These are phyloP conservation scores for Odontamblyopus lacepedii DNA, from an alignment of 2,797 vertebrate species.

Conservation along the genomic window DNA sequence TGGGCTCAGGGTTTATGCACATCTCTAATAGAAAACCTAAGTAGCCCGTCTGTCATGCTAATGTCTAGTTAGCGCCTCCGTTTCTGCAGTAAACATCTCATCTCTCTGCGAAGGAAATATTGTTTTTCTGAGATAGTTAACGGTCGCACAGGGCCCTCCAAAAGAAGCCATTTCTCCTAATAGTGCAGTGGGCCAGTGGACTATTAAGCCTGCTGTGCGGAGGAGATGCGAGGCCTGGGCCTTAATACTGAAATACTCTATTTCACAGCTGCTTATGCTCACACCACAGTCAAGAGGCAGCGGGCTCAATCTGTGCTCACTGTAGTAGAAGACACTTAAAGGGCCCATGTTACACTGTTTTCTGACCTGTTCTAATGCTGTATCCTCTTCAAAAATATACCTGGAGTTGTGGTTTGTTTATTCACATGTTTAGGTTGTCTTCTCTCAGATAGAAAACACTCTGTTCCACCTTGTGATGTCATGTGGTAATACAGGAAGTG, in stretches of 20 bases:
- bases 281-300: conserved; percentile 11
- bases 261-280: conserved; percentile 9
- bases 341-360: too few species aligned
- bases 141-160: conserved; percentile 18
- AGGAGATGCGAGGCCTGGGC: conserved; percentile 26
- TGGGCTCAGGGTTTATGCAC: not conserved
- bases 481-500: too few species aligned
- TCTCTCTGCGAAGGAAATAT: conserved; percentile 13
- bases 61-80: conserved; percentile 17
- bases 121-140: conserved; percentile 34
- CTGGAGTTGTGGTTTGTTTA: too few species aligned
- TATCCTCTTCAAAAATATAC: too few species aligned
- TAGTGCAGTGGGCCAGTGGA: conserved; percentile 24
- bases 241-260: conserved; percentile 22
- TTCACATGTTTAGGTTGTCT: too few species aligned
- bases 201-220: conserved; percentile 33
- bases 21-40: conserved; percentile 18
- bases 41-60: not conserved
- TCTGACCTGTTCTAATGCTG: too few species aligned
- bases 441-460: too few species aligned
- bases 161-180: conserved; percentile 28
- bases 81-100: conserved; percentile 20
- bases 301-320: too few species aligned
- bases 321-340: too few species aligned
- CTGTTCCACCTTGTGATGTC: too few species aligned